A percentile compares a stretch with the other conserved stretches of the same genome.
Conservation (phyloP, 2,113 vertebrate genomes). For the Monopterus albus region DNA sequence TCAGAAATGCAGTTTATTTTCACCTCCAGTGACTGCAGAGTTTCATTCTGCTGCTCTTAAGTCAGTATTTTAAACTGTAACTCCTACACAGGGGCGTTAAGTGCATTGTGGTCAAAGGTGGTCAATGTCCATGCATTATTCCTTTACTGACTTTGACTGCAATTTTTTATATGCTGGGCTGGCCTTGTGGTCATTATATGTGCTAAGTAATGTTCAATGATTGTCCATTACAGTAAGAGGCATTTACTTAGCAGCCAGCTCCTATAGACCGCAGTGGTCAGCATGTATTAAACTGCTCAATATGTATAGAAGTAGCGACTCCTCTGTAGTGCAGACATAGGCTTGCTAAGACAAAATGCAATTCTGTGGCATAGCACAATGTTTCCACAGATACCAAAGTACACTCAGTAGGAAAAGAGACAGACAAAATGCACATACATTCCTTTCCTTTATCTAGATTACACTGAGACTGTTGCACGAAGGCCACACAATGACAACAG, state of each 20-base stretch:
- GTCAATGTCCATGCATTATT: slow-evolving; percentile 47
- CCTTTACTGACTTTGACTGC: slow-evolving; percentile 39
- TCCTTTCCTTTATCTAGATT: slow-evolving; percentile 60
- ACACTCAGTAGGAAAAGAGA: slow-evolving; percentile 17
- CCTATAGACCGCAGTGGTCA: slow-evolving; percentile 64
- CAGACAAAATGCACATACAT: slow-evolving; percentile 64
- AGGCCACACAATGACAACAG: slow-evolving; percentile 62
- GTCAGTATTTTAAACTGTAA: slow-evolving; percentile 13
- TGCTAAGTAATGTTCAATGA: slow-evolving; percentile 52
- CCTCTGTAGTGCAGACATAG: background rate
- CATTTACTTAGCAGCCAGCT: slow-evolving; percentile 59
- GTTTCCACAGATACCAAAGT: slow-evolving; percentile 48
- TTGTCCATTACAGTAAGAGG: slow-evolving; percentile 66
- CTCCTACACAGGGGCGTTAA: slow-evolving; percentile 35
- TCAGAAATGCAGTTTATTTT: slow-evolving; percentile 12
- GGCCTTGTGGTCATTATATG: slow-evolving; percentile 64
- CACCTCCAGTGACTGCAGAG: background rate
- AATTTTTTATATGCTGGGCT: slow-evolving; percentile 22
- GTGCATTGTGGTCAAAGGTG: slow-evolving; percentile 38
- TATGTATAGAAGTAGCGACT: slow-evolving; percentile 46
- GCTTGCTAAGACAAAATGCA: slow-evolving; percentile 38
- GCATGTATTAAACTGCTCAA: slow-evolving; percentile 19
- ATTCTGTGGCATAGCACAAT: slow-evolving; percentile 27
- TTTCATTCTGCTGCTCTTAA: slow-evolving; percentile 19
- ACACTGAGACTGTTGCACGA: slow-evolving; percentile 54